Evolutionary conservation across 2,113 vertebrate genomes (phyloP).

Genomic region (Manacus vitellinus): DNA sequence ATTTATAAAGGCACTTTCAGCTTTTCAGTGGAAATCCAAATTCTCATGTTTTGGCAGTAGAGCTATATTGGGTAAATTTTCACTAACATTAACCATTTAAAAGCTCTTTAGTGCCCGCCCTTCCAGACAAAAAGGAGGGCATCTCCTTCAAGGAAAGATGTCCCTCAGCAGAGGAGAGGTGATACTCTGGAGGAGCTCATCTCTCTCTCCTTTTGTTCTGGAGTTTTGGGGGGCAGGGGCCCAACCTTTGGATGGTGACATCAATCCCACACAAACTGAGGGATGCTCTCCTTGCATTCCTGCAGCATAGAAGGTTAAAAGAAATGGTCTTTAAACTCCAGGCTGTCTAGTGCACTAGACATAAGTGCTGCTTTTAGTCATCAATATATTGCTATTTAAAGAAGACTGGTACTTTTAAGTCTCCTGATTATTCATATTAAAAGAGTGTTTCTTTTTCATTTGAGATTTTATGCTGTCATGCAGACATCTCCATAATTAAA

Average conservation of each 20-base stretch:
- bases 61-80: background rate
- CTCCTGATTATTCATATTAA: background rate
- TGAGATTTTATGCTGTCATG: background rate
- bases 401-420: background rate
- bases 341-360: background rate
- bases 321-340: background rate
- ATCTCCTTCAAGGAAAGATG: background rate
- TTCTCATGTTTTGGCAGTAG: background rate
- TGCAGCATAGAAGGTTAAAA: background rate
- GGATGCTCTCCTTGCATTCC: background rate
- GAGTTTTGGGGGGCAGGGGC: background rate
- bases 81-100: background rate
- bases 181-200: background rate
- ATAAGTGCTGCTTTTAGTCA: background rate
- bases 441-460: background rate
- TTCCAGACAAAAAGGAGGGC: background rate
- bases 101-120: background rate
- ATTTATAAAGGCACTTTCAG: background rate
- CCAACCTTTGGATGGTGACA: background rate
- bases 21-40: background rate
- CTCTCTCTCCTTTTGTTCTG: background rate
- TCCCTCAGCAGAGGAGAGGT: background rate
- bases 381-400: conserved; percentile 13
- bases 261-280: background rate
- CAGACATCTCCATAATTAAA: background rate